Evolutionary conservation across 2,888 invertebrate genomes (phyloP).

Genomic region (Oscheius onirici): DNA sequence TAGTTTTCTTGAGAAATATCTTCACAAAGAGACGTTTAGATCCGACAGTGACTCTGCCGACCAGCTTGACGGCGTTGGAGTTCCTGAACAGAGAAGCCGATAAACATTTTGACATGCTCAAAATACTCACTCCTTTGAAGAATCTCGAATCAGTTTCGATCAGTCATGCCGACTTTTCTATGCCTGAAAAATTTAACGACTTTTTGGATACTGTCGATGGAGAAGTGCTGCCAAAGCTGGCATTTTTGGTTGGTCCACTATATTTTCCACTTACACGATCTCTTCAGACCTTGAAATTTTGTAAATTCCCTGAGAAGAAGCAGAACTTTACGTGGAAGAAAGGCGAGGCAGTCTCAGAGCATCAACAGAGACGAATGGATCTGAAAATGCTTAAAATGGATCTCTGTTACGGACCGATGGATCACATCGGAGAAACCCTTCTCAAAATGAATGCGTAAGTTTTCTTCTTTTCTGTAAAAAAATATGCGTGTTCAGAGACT

Average conservation of each 20-base stretch:
- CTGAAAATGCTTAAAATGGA: conserved; percentile 14
- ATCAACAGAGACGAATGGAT: conserved; percentile 1
- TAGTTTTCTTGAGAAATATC: background rate
- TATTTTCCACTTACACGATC: background rate
- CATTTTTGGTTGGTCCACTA: background rate
- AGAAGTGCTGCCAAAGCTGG: background rate
- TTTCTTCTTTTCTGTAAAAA: background rate
- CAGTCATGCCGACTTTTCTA: conserved; percentile 10
- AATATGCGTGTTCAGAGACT: background rate
- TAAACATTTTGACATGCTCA: background rate
- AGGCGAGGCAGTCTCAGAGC: background rate
- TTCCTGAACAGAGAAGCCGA: conserved; percentile 4
- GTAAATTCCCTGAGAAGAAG: background rate
- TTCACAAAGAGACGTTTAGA: no score
- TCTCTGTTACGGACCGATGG: conserved; percentile 23
- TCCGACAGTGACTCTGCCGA: background rate
- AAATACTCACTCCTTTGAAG: background rate
- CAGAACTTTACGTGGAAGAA: background rate
- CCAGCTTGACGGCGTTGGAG: conserved; percentile 6
- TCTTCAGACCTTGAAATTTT: conserved; percentile 17
- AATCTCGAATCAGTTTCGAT: conserved; percentile 17
- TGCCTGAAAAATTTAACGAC: background rate
- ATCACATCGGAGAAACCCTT: conserved; percentile 7
- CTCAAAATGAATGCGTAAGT: background rate
- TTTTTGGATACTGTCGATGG: conserved; percentile 14